A percentile compares a stretch with the other conserved stretches of the same genome.
Conservation (phyloP, 1,140 invertebrate species). For the Eriocheir sinensis region DNA sequence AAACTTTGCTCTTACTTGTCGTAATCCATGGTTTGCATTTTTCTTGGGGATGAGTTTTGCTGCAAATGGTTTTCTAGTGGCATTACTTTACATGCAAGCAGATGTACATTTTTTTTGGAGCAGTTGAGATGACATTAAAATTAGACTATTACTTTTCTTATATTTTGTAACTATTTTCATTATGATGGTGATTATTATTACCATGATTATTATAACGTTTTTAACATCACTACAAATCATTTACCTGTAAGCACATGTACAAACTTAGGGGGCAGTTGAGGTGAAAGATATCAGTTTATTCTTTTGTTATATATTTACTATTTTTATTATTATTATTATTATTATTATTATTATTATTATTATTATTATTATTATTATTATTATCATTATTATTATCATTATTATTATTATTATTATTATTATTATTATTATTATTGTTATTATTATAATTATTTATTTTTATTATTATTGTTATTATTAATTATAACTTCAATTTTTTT, state of each 20-base stretch:
- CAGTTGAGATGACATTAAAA: slow-evolving; percentile 27
- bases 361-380: background rate
- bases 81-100: slow-evolving; percentile 49
- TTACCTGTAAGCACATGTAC: background rate
- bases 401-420: no score
- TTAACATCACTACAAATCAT: background rate
- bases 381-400: background rate
- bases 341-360: no score
- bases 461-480: no score
- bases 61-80: slow-evolving; percentile 74
- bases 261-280: background rate
- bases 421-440: no score
- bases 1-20: slow-evolving; percentile 24
- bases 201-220: background rate
- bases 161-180: background rate
- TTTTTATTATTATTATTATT: background rate
- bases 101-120: slow-evolving; percentile 57
- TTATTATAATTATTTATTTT: no score
- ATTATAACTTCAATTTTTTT: no score
- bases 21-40: slow-evolving; percentile 77
- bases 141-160: background rate
- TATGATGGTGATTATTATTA: background rate
- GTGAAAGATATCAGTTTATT: background rate
- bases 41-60: slow-evolving; percentile 77
- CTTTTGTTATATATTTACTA: background rate